Conservation (phyloP, 2,113 vertebrate genomes). For the Pterophyllum scalare region DNA sequence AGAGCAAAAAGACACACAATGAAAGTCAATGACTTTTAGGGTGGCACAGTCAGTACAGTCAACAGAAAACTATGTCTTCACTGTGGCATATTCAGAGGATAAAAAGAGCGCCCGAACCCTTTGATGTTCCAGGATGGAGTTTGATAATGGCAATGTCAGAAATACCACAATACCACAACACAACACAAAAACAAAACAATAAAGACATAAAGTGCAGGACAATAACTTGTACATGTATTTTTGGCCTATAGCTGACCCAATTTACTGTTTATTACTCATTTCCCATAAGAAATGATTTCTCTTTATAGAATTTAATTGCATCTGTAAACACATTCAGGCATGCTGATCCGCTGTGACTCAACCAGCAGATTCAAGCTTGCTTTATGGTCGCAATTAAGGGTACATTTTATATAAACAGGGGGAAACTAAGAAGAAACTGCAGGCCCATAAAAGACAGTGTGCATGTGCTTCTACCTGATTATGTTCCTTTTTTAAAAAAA, state of each 20-base stretch:
- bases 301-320: not conserved
- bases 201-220: not conserved
- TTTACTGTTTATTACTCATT: not conserved
- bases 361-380: not conserved
- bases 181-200: conserved; percentile 1
- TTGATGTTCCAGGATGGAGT: conserved; percentile 44
- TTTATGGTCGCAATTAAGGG: not conserved
- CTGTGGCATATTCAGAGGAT: conserved; percentile 30
- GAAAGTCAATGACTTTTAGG: conserved; percentile 58
- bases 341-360: not conserved
- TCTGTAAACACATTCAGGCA: not conserved
- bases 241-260: fast-evolving
- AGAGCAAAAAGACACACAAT: conserved; percentile 49
- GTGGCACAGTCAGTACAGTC: conserved; percentile 44
- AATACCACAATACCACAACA: conserved; percentile 10
- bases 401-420: not conserved
- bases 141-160: conserved; percentile 3
- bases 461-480: not conserved
- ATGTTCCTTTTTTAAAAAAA: not conserved
- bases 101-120: conserved; percentile 5
- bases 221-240: not conserved
- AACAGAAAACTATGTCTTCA: conserved; percentile 52
- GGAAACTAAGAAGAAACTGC: conserved; percentile 7
- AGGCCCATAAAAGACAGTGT: not conserved
- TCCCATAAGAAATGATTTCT: not conserved